Conservation (phyloP, 2,113 vertebrate species). For the Myiagra hebetior region DNA sequence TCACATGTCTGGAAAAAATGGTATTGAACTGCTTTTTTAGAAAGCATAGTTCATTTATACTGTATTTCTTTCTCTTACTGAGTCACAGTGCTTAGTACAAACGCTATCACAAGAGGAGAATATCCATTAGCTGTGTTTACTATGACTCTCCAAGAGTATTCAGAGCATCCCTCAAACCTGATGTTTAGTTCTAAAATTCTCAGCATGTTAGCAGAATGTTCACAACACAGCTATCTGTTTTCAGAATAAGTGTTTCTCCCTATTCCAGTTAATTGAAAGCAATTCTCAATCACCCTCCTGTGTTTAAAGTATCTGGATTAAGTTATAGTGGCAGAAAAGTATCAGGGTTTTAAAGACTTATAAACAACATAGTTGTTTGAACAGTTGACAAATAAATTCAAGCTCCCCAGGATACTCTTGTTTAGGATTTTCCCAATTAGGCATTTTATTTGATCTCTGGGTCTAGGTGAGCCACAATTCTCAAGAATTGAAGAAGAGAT, state of each 20-base stretch:
- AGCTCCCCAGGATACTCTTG: constrained; percentile 78
- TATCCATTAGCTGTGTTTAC: neutral
- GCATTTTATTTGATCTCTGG: constrained; percentile 84
- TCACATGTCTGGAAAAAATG: neutral
- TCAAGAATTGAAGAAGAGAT: constrained; percentile 79
- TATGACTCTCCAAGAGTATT: constrained; percentile 19
- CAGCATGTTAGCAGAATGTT: constrained; percentile 68
- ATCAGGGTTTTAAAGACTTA: constrained; percentile 77
- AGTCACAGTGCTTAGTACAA: neutral
- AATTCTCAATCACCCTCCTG: constrained; percentile 79
- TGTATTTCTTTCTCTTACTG: neutral
- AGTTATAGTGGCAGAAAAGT: constrained; percentile 74
- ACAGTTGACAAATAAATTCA: constrained; percentile 80
- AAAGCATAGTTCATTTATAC: neutral
- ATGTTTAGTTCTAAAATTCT: constrained; percentile 68
- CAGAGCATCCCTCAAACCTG: constrained; percentile 51
- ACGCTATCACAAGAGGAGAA: neutral
- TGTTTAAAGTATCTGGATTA: constrained; percentile 75
- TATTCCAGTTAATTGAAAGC: constrained; percentile 81
- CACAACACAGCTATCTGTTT: constrained; percentile 70
- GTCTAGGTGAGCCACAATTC: constrained; percentile 78
- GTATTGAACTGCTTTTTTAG: neutral
- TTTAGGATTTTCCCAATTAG: constrained; percentile 83
- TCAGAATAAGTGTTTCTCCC: constrained; percentile 74
- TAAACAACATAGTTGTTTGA: constrained; percentile 83